Percentiles rank a stretch among this genome's conserved stretches.
Evolutionary conservation across 2,888 invertebrate species (phyloP).

Genomic region (Chrysotoxum bicinctum): DNA sequence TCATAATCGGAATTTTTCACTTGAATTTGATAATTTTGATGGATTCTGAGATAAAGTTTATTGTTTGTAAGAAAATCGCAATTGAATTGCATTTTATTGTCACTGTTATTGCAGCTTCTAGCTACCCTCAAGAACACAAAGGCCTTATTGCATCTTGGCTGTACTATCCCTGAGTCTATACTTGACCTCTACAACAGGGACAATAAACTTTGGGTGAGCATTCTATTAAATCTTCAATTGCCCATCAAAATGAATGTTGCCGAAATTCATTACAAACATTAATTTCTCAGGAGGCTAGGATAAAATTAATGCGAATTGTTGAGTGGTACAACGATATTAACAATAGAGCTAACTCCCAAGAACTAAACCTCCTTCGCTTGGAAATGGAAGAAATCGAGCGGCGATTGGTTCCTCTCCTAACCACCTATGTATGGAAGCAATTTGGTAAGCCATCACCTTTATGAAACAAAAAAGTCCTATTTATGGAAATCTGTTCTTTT

Average conservation of each 20-base stretch:
- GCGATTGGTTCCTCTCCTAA: slow-evolving; percentile 86
- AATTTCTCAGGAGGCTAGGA: slow-evolving; percentile 82
- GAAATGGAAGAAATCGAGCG: slow-evolving; percentile 90
- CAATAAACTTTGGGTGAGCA: slow-evolving; percentile 85
- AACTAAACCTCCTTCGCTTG: slow-evolving; percentile 88
- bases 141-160: slow-evolving; percentile 87
- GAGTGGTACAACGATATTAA: slow-evolving; percentile 93
- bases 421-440: slow-evolving; percentile 89
- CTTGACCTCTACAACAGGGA: slow-evolving; percentile 86
- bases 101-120: slow-evolving; percentile 83
- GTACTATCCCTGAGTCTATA: slow-evolving; percentile 85
- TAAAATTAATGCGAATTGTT: slow-evolving; percentile 85
- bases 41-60: neutral
- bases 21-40: too few relatives aligned
- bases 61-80: neutral
- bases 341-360: slow-evolving; percentile 88
- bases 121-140: slow-evolving; percentile 91
- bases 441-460: slow-evolving; percentile 84
- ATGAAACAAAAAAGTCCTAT: neutral
- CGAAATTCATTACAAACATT: neutral
- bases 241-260: neutral
- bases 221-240: neutral
- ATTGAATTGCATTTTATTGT: neutral
- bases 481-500: slow-evolving; percentile 33
- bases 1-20: neutral